Conservation (phyloP, 2,797 vertebrate genomes). For the Psittacula derbiana region DNA sequence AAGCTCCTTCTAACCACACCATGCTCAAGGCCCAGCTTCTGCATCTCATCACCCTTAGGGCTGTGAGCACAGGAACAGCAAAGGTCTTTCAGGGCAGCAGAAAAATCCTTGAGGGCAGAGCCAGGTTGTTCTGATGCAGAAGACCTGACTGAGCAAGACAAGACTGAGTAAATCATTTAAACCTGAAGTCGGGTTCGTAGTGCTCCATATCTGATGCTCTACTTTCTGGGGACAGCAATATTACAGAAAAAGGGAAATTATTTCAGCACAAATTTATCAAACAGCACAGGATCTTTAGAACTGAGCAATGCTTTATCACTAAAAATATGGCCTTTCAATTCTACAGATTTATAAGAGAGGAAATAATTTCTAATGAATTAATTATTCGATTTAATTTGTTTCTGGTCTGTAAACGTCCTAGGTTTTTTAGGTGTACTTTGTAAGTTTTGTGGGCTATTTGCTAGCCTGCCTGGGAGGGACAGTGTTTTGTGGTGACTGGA, state of each 20-base stretch:
- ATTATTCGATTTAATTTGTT: constrained; percentile 7
- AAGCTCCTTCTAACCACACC: neutral
- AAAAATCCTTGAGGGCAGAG: neutral
- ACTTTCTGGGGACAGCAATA: neutral
- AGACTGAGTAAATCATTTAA: neutral
- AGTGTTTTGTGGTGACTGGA: neutral
- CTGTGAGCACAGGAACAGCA: neutral
- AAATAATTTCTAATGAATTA: constrained; percentile 22
- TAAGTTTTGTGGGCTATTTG: neutral
- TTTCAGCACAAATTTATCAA: neutral
- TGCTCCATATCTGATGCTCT: neutral
- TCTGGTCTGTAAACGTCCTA: neutral
- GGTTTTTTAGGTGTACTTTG: neutral
- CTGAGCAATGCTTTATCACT: neutral
- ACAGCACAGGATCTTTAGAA: neutral
- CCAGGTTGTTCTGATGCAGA: neutral
- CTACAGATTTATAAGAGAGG: neutral
- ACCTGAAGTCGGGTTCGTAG: neutral
- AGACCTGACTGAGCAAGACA: neutral
- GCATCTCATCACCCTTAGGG: neutral
- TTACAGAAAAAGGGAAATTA: neutral
- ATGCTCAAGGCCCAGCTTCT: neutral
- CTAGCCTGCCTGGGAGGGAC: neutral
- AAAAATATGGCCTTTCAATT: neutral
- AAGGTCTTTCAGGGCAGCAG: neutral